Percentiles rank a stretch among this genome's conserved stretches.
Evolutionary conservation across 2,113 vertebrate species (phyloP).

Genomic region (Podilymbus podiceps): DNA sequence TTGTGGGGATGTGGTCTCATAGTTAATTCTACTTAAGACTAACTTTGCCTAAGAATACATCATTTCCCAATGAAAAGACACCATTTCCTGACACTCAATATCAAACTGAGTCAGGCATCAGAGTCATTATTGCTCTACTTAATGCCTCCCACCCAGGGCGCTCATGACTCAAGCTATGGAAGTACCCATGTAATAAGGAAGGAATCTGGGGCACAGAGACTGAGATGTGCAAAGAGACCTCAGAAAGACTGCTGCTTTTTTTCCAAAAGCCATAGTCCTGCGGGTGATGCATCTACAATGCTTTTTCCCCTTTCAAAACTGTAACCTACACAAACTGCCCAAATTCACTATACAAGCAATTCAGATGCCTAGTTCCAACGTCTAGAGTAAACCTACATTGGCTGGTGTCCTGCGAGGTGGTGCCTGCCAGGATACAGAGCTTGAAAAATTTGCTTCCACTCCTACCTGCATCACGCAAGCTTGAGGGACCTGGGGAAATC

Average conservation of each 20-base stretch:
- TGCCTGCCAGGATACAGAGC: not conserved
- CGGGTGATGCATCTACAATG: not conserved
- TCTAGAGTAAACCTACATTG: not conserved
- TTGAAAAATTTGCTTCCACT: not conserved
- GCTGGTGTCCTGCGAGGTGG: not conserved
- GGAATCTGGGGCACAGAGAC: not conserved
- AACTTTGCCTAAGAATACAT: not conserved
- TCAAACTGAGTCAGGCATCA: conserved; percentile 43
- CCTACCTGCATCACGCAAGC: not conserved
- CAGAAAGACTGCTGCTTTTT: not conserved
- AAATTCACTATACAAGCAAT: not conserved
- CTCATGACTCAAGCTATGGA: conserved; percentile 3
- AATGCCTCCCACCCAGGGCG: conserved; percentile 44
- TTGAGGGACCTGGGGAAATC: not conserved
- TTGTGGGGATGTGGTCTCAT: fast-evolving
- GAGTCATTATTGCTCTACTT: conserved; percentile 25
- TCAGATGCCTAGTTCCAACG: not conserved
- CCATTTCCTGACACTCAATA: not conserved
- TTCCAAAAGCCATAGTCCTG: not conserved
- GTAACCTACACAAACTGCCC: not conserved
- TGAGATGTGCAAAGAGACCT: not conserved
- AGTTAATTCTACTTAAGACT: not conserved
- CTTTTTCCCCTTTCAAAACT: not conserved
- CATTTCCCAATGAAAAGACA: not conserved
- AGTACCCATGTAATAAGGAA: not conserved